Conservation (phyloP, 2,888 invertebrate genomes). For the Polymixis flavicincta region DNA sequence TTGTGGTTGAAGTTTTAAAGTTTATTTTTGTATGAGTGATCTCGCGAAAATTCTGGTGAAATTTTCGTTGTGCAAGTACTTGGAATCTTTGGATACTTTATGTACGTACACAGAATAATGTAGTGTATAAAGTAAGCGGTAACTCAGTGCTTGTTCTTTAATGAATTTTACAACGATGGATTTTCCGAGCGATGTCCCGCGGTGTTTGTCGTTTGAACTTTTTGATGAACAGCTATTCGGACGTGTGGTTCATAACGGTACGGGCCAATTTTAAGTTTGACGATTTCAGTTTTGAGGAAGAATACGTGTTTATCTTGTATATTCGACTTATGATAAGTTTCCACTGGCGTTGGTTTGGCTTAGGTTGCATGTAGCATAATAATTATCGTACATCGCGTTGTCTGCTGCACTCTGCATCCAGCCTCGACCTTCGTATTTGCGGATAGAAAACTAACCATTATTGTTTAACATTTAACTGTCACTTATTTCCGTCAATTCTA, state of each 20-base stretch:
- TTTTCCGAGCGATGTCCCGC: constrained; percentile 56
- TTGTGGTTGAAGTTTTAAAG: constrained; percentile 57
- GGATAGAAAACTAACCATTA: no score
- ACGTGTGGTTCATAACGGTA: constrained; percentile 37
- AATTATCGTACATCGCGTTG: no score
- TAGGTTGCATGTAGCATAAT: no score
- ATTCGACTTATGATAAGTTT: not conserved
- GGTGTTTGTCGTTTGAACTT: constrained; percentile 47
- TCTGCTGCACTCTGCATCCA: no score
- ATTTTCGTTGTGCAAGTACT: constrained; percentile 79
- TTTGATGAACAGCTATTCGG: constrained; percentile 46
- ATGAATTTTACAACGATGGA: constrained; percentile 76
- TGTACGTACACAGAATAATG: constrained; percentile 77
- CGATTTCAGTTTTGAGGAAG: constrained; percentile 29
- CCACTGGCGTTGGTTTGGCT: not conserved
- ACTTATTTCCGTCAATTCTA: no score
- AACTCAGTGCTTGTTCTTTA: constrained; percentile 72
- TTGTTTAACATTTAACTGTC: no score
- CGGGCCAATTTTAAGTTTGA: constrained; percentile 48
- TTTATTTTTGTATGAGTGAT: constrained; percentile 56
- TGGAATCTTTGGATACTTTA: constrained; percentile 81
- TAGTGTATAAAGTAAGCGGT: constrained; percentile 74
- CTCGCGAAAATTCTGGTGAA: constrained; percentile 71
- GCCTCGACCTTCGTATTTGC: no score
- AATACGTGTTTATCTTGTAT: constrained; percentile 38